Evolutionary conservation across 2,113 vertebrate species (phyloP), one percentile per base, ranked within the genome.

Genomic region (Chloropsis hardwickii): DNA sequence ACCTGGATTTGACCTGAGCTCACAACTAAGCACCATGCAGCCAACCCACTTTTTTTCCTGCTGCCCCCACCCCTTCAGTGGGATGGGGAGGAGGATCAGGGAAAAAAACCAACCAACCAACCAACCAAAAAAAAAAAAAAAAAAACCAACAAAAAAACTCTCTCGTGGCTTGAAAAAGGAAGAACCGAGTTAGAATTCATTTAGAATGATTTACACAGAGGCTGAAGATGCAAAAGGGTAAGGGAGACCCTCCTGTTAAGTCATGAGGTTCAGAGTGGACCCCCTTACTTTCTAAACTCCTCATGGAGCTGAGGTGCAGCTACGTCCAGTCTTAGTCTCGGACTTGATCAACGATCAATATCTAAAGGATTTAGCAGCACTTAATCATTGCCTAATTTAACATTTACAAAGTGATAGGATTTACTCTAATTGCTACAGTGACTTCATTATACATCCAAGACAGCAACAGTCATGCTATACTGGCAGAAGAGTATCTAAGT

Each of bases 141-240:
- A 7, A 14, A 5, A 3, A 2, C 9, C 27, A 37, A 35, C 42
- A 5, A n/a, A n/a, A n/a, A n/a, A n/a, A n/a, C n/a, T n/a, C 1
- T 6, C 37, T 45, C 0, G 0, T 44, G 51, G 33, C 20, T 6
- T 73, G 15, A 81, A n/a, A 71, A 70, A 48, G 40, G 29, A 54
- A 39, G 27, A 62, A 35, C 14, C 0, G 0, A 71, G 11, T 56
- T 64, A 88, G 35, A 48, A 48, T 71, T 88, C 0, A 31, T 64
- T 48, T 64, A 56, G 35, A 80, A 22, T 35, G 0, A 35, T 54
- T 62, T 56, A 40, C 7, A 18, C 17, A 31, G n/a, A 18, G 25
- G 10, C 29, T 27, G 29, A 48, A 79, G 29, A 56, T 5, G 13
- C 13, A 40, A 12, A 78, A 35, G 24, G 8, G 28, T 69, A 24